Evolutionary conservation across 2,888 invertebrate species (phyloP).

Genomic region (Adelphocoris suturalis): DNA sequence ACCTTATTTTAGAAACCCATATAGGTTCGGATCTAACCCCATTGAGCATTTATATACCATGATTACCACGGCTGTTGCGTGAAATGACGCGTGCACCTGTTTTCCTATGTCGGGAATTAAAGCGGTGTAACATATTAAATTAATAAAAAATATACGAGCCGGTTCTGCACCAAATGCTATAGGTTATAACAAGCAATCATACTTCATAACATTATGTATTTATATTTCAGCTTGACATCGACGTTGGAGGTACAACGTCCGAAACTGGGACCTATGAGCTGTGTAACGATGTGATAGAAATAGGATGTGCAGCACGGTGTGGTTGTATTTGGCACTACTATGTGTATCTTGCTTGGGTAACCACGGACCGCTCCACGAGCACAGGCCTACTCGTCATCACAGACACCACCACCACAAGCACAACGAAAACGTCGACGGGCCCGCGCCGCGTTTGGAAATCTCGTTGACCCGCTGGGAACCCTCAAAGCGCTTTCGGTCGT

Average conservation of each 20-base stretch:
- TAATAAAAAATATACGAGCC: constrained; percentile 42
- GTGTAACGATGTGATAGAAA: constrained; percentile 50
- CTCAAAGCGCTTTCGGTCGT: background rate
- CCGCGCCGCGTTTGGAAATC: constrained; percentile 67
- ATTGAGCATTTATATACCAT: too few relatives aligned
- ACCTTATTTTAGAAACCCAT: too few relatives aligned
- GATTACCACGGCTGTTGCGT: too few relatives aligned
- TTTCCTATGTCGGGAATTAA: too few relatives aligned
- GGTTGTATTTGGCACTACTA: constrained; percentile 64
- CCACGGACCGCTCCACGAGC: constrained; percentile 54
- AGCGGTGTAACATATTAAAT: too few relatives aligned
- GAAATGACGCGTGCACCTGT: too few relatives aligned
- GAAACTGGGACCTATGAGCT: constrained; percentile 22
- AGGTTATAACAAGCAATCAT: background rate
- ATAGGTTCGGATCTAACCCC: too few relatives aligned
- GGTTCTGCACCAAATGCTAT: background rate
- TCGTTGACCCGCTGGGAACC: background rate
- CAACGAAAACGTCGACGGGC: constrained; percentile 71
- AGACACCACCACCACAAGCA: constrained; percentile 72
- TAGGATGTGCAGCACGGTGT: constrained; percentile 65
- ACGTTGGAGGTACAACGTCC: constrained; percentile 28
- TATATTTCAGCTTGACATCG: constrained; percentile 54
- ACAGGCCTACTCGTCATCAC: constrained; percentile 66
- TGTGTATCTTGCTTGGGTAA: constrained; percentile 45
- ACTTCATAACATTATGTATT: background rate